Evolutionary conservation across 2,113 vertebrate species (phyloP).

Genomic region (Peromyscus leucopus): DNA sequence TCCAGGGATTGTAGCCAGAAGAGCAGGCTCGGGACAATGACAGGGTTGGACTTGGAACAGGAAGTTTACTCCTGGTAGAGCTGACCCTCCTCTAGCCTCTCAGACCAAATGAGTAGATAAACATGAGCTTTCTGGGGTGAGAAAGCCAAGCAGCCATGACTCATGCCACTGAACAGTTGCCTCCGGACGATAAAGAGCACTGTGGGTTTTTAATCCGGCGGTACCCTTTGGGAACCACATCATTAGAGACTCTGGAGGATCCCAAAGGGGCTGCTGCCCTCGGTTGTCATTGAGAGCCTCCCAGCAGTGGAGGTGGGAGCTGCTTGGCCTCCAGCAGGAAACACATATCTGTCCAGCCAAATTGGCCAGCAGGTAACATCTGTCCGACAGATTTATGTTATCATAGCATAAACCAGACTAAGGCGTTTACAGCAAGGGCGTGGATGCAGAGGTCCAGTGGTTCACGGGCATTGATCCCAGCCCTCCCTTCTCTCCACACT

Average conservation of each 20-base stretch:
- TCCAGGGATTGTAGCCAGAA: neutral
- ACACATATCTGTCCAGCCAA: neutral
- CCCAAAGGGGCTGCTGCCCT: neutral
- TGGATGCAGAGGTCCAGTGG: neutral
- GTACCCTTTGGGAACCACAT: neutral
- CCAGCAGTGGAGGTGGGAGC: neutral
- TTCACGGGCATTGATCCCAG: neutral
- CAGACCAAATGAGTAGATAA: constrained; percentile 47
- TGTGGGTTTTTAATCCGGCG: constrained; percentile 31
- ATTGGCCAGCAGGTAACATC: neutral
- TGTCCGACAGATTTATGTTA: neutral
- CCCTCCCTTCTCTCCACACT: too few relatives aligned
- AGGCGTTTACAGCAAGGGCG: neutral
- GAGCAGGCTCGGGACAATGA: constrained; percentile 26
- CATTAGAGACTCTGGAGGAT: neutral
- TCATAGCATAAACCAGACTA: constrained; percentile 25
- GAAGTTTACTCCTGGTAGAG: constrained; percentile 34
- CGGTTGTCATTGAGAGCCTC: neutral
- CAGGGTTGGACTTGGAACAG: constrained; percentile 24
- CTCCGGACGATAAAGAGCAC: neutral
- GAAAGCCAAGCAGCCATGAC: constrained; percentile 25
- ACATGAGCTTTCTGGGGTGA: neutral
- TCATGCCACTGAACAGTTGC: neutral
- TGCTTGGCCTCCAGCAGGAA: neutral
- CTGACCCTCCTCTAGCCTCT: constrained; percentile 30